Percentiles rank a stretch among this genome's conserved stretches.
phyloP scores from a whole-genome alignment of 2,888 invertebrate genomes.

The Dendrolimus pini region DNA sequence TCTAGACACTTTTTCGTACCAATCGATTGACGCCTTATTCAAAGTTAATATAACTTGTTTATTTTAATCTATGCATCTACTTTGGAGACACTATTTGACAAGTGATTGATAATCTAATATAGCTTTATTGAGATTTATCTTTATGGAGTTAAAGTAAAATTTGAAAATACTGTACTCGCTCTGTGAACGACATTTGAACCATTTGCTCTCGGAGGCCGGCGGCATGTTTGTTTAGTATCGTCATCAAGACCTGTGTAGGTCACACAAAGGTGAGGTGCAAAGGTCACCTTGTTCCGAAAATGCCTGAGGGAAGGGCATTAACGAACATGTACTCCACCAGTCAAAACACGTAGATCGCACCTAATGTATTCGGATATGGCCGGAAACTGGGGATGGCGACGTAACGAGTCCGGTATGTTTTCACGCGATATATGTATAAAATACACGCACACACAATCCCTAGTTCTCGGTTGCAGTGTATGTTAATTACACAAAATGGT shows the following conservation, averaged over 20 bases:
- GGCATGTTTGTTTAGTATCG: conserved; percentile 5
- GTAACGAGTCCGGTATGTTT: conserved; percentile 23
- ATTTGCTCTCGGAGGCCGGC: not conserved
- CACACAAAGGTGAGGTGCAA: conserved; percentile 19
- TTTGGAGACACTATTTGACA: not conserved
- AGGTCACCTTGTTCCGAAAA: conserved; percentile 28
- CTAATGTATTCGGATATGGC: conserved; percentile 55
- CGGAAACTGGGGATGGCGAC: conserved; percentile 35
- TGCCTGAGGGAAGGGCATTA: conserved; percentile 35
- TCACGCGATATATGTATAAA: not conserved
- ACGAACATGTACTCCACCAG: conserved; percentile 40
- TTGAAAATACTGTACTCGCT: not conserved
- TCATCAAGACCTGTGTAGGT: conserved; percentile 19
- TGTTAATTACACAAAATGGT: conserved; percentile 65
- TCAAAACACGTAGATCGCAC: conserved; percentile 47
- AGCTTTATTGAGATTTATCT: conserved; percentile 4
- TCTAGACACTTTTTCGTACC: not conserved
- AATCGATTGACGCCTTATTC: not conserved
- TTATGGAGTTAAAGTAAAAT: not conserved
- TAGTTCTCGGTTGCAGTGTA: conserved; percentile 23
- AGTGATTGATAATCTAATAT: not conserved
- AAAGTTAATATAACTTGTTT: not conserved
- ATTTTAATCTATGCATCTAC: not conserved
- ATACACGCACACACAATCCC: not conserved
- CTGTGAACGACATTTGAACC: not conserved